Conservation (phyloP, 2,888 invertebrate genomes). For the Acanthosepion esculentum region DNA sequence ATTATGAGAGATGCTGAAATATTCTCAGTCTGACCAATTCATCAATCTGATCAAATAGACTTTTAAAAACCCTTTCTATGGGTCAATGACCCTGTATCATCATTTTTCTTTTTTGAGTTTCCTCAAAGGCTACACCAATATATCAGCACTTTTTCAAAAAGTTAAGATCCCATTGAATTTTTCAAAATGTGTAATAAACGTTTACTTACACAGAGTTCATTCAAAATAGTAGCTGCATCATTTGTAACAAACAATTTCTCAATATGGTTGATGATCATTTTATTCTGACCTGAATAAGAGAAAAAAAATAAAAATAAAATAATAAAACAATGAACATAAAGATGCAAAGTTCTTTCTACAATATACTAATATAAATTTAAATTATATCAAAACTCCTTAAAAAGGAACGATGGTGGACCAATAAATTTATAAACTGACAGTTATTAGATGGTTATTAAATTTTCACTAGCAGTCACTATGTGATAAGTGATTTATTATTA, state of each 20-base stretch:
- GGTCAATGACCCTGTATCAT: too few relatives aligned
- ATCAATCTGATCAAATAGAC: too few relatives aligned
- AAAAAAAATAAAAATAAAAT: slow-evolving; percentile 40
- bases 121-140: too few relatives aligned
- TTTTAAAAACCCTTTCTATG: too few relatives aligned
- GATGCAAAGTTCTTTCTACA: not conserved
- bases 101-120: too few relatives aligned
- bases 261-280: slow-evolving; percentile 99
- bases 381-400: not conserved
- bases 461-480: too few relatives aligned
- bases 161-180: too few relatives aligned
- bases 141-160: too few relatives aligned
- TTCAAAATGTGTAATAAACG: not conserved
- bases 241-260: slow-evolving; percentile 99
- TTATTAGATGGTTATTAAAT: not conserved
- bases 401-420: too few relatives aligned
- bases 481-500: too few relatives aligned
- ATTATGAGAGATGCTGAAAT: too few relatives aligned
- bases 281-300: slow-evolving; percentile 81
- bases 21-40: too few relatives aligned
- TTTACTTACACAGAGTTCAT: slow-evolving; percentile 84
- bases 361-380: not conserved
- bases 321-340: not conserved
- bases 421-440: not conserved
- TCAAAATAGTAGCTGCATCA: slow-evolving; percentile 98